These are phyloP conservation scores for Limnodromus scolopaceus DNA, from an alignment of 2,797 vertebrate species.

Conservation along the genomic window DNA sequence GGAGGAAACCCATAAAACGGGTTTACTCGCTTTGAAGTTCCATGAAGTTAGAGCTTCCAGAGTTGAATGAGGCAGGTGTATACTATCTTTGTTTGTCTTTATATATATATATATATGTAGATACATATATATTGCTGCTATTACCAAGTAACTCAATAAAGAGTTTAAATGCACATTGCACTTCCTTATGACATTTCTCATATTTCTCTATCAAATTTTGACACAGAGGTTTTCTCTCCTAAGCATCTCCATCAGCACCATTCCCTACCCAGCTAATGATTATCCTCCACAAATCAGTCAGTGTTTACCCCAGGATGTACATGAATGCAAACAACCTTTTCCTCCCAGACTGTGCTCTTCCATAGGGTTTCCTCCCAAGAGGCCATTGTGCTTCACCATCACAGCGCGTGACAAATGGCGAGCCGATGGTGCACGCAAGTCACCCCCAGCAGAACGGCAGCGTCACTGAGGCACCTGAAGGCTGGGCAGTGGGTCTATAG, in stretches of 20 bases:
- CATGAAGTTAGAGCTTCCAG: neutral
- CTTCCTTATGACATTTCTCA: neutral
- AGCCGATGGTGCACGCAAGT: neutral
- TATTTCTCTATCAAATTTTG: neutral
- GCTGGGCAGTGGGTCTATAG: rapidly evolving
- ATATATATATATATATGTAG: neutral
- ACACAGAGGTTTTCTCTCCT: neutral
- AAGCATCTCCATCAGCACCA: neutral
- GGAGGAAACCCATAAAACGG: neutral
- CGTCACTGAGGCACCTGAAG: neutral
- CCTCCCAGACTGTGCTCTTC: neutral
- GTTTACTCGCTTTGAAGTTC: neutral
- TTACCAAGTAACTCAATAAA: neutral
- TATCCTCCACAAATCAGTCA: neutral
- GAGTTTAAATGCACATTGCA: neutral
- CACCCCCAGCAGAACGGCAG: neutral
- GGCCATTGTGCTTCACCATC: neutral
- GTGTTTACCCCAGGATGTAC: neutral
- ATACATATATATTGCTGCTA: neutral
- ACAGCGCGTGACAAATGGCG: neutral
- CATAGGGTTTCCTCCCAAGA: neutral
- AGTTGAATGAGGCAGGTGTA: neutral
- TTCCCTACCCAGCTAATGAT: neutral
- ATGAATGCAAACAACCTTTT: neutral
- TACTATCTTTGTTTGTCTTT: neutral